Conservation (phyloP, 1,140 invertebrate genomes). For the Nixonia krombeini region DNA sequence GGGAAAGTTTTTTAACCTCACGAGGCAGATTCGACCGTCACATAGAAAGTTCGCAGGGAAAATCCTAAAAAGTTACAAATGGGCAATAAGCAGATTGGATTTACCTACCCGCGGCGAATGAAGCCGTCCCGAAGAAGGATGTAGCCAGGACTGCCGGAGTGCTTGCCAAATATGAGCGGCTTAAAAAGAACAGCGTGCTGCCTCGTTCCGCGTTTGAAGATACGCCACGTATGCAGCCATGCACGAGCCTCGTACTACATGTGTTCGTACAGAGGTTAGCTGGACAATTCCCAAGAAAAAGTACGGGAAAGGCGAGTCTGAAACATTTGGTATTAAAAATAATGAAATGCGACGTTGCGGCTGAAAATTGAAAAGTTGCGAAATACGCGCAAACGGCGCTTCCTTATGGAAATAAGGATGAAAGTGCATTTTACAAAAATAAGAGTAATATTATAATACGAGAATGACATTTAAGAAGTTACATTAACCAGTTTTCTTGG, state of each 20-base stretch:
- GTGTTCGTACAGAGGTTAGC: constrained; percentile 13
- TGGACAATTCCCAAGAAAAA: constrained; percentile 48
- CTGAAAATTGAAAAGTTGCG: constrained; percentile 13
- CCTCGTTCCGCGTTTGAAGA: constrained; percentile 27
- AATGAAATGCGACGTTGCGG: constrained; percentile 22
- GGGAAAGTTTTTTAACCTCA: constrained; percentile 40
- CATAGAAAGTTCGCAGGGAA: constrained; percentile 22
- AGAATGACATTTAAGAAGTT: no score
- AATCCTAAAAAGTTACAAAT: constrained; percentile 46
- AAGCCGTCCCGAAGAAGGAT: constrained; percentile 21
- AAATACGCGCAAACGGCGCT: neutral
- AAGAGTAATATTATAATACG: no score
- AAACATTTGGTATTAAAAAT: constrained; percentile 23
- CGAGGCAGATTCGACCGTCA: constrained; percentile 18
- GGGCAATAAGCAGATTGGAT: constrained; percentile 59
- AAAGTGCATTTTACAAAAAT: no score
- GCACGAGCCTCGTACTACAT: constrained; percentile 12
- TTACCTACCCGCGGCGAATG: constrained; percentile 17
- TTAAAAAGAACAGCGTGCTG: constrained; percentile 38
- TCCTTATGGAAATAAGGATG: no score
- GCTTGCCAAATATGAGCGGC: constrained; percentile 52
- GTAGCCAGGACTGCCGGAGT: constrained; percentile 23
- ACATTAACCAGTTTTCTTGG: no score
- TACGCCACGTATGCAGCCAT: constrained; percentile 24
- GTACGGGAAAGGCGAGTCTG: constrained; percentile 20